Percentiles rank a stretch among this genome's conserved stretches.
Conservation (phyloP, 2,888 invertebrate species). For the Spatulosminthurus flaviceps region DNA sequence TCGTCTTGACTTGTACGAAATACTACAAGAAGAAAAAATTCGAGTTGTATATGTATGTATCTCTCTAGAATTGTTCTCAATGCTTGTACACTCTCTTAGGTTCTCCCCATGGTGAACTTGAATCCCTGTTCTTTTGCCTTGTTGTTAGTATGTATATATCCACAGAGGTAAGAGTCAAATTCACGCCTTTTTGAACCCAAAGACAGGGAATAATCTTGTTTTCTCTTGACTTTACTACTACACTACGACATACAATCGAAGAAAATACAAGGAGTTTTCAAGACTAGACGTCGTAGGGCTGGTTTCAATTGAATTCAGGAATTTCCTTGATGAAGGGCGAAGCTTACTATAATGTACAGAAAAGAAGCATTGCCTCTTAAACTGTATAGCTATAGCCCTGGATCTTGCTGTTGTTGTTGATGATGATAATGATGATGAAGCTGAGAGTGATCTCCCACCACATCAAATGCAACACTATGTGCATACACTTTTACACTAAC, state of each 20-base stretch:
- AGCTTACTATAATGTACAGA: conserved; percentile 21
- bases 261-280: conserved; percentile 22
- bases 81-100: not conserved
- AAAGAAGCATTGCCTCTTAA: not conserved
- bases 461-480: not conserved
- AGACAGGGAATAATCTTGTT: conserved; percentile 45
- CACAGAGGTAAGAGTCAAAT: conserved; percentile 20
- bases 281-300: conserved; percentile 28
- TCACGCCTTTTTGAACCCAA: conserved; percentile 43
- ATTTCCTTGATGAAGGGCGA: conserved; percentile 43
- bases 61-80: not conserved
- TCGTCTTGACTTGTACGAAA: not conserved
- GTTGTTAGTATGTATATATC: no score
- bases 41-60: not conserved
- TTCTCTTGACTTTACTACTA: conserved; percentile 10
- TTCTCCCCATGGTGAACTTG: conserved; percentile 4
- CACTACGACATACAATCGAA: not conserved
- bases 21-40: no score
- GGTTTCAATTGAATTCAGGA: conserved; percentile 46
- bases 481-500: not conserved
- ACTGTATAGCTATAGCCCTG: no score
- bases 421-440: conserved; percentile 36
- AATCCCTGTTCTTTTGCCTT: no score
- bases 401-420: conserved; percentile 24
- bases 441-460: conserved; percentile 41